Percentiles rank a stretch among this genome's conserved stretches.
These are phyloP conservation scores for Oenanthe oenanthe DNA, from an alignment of 2,113 vertebrate genomes.

Conservation along the genomic window DNA sequence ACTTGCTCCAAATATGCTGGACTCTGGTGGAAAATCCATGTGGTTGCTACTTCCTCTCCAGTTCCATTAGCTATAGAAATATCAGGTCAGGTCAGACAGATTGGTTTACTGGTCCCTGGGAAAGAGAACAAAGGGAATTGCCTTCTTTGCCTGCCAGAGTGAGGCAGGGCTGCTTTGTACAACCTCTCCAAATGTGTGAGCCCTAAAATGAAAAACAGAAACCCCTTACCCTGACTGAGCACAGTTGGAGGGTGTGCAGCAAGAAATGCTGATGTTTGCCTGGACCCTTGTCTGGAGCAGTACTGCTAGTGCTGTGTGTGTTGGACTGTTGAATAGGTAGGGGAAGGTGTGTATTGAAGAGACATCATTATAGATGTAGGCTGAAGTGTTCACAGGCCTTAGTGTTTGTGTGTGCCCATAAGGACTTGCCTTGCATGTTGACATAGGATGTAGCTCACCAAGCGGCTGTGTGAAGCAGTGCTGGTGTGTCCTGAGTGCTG, in stretches of 20 bases:
- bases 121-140: not conserved
- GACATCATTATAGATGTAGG: rapidly evolving
- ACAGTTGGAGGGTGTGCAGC: rapidly evolving
- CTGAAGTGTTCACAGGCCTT: not conserved
- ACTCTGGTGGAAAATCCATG: not conserved
- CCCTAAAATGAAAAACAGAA: not conserved
- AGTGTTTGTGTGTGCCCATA: not conserved
- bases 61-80: not conserved
- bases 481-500: rapidly evolving
- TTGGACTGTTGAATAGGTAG: not conserved
- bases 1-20: not conserved
- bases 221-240: not conserved
- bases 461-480: not conserved
- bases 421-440: not conserved
- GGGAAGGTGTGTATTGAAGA: not conserved
- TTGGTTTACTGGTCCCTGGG: not conserved
- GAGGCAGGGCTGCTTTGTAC: not conserved
- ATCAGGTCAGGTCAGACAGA: not conserved
- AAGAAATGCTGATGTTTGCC: not conserved
- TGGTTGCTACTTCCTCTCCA: not conserved
- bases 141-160: not conserved
- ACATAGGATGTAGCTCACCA: rapidly evolving
- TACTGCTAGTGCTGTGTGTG: not conserved
- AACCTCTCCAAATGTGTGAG: not conserved
- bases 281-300: not conserved